phyloP scores from a whole-genome alignment of 2,797 vertebrate genomes.

The Xerus rutilus region DNA sequence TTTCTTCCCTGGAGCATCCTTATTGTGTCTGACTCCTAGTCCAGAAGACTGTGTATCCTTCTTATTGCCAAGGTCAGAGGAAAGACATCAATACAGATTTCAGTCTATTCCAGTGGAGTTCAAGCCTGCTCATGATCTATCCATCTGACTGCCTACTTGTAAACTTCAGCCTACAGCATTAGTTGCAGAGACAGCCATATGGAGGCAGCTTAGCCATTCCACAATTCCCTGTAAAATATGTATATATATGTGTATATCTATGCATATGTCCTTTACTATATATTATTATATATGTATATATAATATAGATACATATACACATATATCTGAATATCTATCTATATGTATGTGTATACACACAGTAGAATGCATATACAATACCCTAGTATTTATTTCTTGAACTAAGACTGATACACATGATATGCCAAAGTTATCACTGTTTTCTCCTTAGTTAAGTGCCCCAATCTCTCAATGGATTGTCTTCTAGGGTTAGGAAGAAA shows the following conservation, averaged over 20 bases:
- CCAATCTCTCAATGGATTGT: not conserved
- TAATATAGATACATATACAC: too few relatives aligned
- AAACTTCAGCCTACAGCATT: conserved; percentile 39
- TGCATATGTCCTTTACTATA: too few relatives aligned
- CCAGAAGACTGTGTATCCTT: not conserved
- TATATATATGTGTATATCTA: not conserved
- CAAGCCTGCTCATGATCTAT: not conserved
- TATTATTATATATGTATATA: not conserved
- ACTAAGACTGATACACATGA: not conserved
- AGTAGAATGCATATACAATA: not conserved
- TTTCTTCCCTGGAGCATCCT: not conserved
- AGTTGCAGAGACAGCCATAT: not conserved
- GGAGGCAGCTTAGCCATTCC: not conserved
- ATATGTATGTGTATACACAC: too few relatives aligned
- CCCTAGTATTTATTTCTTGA: not conserved
- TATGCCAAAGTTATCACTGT: not conserved
- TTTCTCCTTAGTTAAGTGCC: not conserved
- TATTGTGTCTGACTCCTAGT: too few relatives aligned
- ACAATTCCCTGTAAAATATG: not conserved
- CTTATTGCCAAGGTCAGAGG: not conserved
- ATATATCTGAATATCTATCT: not conserved
- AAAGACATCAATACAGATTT: not conserved
- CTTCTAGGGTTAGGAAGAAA: not conserved
- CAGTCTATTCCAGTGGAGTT: not conserved
- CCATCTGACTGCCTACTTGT: not conserved